These are phyloP conservation scores for Augochlora pura DNA, from an alignment of 1,140 invertebrate species.

Conservation along the genomic window DNA sequence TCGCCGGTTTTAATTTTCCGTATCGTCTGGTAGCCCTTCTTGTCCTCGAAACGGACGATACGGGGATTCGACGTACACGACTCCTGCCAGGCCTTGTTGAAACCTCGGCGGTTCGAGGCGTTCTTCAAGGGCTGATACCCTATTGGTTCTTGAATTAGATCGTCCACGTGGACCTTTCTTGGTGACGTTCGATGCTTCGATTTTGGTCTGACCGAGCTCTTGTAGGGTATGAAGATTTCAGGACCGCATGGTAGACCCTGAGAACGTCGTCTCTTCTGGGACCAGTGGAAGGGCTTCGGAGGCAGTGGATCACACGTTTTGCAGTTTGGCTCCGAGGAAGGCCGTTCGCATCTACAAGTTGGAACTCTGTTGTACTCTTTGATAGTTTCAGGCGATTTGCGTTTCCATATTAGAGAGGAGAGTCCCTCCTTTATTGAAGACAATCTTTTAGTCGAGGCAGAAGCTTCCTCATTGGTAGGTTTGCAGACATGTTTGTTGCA, in stretches of 20 bases:
- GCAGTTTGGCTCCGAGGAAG: background rate
- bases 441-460: background rate
- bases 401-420: no score
- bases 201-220: background rate
- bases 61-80: background rate
- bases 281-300: slow-evolving; percentile 28
- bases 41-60: background rate
- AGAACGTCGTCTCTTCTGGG: background rate
- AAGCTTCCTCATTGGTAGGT: background rate
- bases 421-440: background rate
- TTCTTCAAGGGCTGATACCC: background rate
- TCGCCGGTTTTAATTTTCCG: background rate
- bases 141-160: background rate
- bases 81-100: no score
- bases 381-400: background rate
- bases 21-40: background rate
- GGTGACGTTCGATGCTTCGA: no score
- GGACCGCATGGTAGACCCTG: background rate
- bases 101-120: no score
- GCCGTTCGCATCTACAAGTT: background rate
- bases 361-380: background rate
- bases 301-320: slow-evolving; percentile 9
- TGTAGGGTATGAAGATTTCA: slow-evolving; percentile 6
- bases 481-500: background rate
- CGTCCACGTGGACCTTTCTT: background rate